Conservation (phyloP, 2,113 vertebrate species). For the Dasyprocta punctata region DNA sequence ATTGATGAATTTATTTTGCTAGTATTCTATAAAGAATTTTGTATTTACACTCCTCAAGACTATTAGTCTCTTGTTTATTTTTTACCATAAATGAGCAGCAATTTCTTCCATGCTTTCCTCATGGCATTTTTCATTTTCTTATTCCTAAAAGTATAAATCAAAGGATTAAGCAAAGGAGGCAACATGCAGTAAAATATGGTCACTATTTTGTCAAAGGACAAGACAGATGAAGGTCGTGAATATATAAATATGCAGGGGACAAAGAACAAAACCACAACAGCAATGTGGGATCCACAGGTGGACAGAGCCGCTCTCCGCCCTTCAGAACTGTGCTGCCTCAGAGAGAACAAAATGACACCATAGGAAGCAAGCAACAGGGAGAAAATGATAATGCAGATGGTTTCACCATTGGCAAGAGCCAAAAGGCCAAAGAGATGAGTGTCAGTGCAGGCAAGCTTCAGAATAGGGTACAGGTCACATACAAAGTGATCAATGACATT, state of each 20-base stretch:
- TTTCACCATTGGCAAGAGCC: slow-evolving; percentile 64
- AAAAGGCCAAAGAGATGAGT: background rate
- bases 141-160: slow-evolving; percentile 19
- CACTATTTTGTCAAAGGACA: slow-evolving; percentile 56
- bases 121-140: background rate
- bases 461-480: slow-evolving; percentile 72
- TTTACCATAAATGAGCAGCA: background rate
- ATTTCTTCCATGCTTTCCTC: background rate
- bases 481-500: slow-evolving; percentile 75
- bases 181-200: slow-evolving; percentile 9
- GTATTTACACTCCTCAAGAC: no score
- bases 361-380: slow-evolving; percentile 60
- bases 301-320: background rate
- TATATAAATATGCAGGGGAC: background rate
- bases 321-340: slow-evolving; percentile 20
- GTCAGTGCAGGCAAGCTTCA: slow-evolving; percentile 62
- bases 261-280: no score
- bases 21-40: no score
- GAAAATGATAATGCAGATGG: slow-evolving; percentile 11
- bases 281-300: background rate
- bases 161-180: background rate
- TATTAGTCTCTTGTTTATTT: background rate
- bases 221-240: background rate
- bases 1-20: no score
- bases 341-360: slow-evolving; percentile 50